Evolutionary conservation across 1,140 invertebrate species (phyloP).

Genomic region (Palaemon carinicauda): DNA sequence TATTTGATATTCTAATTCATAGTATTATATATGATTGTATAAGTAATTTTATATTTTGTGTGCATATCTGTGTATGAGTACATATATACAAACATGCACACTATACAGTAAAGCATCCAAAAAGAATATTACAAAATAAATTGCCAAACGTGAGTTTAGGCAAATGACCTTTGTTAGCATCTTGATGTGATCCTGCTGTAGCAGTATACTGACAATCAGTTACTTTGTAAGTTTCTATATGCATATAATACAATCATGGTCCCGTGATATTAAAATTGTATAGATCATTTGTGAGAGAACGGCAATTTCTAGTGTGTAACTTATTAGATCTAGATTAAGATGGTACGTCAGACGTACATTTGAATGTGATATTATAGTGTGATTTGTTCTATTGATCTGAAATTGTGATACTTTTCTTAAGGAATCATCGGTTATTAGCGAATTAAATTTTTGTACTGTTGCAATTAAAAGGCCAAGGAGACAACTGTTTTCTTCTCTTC

Average conservation of each 20-base stretch:
- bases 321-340: slow-evolving; percentile 11
- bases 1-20: not conserved
- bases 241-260: too few relatives aligned
- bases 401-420: slow-evolving; percentile 55
- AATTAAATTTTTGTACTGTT: slow-evolving; percentile 53
- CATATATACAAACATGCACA: not conserved
- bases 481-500: not conserved
- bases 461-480: slow-evolving; percentile 47
- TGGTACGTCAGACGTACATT: slow-evolving; percentile 12
- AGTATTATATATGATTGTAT: not conserved
- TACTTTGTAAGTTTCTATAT: too few relatives aligned
- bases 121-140: not conserved
- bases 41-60: not conserved
- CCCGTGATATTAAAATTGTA: too few relatives aligned
- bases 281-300: not conserved
- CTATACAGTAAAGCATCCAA: not conserved
- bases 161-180: too few relatives aligned
- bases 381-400: slow-evolving; percentile 46
- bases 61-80: not conserved
- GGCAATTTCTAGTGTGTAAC: slow-evolving; percentile 15
- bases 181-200: too few relatives aligned
- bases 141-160: too few relatives aligned
- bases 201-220: too few relatives aligned
- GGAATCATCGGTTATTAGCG: slow-evolving; percentile 42
- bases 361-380: slow-evolving; percentile 49